Percentiles rank a stretch among this genome's conserved stretches.
Conservation (phyloP, 2,888 invertebrate species). For the Caenorhabditis becei region DNA sequence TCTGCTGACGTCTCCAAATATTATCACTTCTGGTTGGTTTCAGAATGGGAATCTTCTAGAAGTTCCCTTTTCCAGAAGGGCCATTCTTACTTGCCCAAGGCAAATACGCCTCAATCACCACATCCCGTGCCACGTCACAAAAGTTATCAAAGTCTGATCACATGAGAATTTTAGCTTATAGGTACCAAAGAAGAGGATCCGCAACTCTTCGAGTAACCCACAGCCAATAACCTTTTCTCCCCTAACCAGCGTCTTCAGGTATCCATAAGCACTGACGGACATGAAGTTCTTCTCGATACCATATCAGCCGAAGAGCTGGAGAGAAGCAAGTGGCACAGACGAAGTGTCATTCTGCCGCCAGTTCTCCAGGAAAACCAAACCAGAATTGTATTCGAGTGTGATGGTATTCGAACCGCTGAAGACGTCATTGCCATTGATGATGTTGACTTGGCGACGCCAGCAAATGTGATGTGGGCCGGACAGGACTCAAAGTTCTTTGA, state of each 20-base stretch:
- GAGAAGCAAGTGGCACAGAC: constrained; percentile 31
- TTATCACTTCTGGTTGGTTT: constrained; percentile 34
- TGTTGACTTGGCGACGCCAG: constrained; percentile 36
- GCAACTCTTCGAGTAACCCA: constrained; percentile 27
- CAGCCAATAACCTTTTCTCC: background rate
- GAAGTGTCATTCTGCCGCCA: constrained; percentile 55
- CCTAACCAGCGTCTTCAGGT: constrained; percentile 25
- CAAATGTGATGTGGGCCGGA: constrained; percentile 50
- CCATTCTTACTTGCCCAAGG: constrained; percentile 59
- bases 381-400: constrained; percentile 31
- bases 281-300: constrained; percentile 44
- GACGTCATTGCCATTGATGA: constrained; percentile 58
- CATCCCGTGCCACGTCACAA: constrained; percentile 18
- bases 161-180: constrained; percentile 48
- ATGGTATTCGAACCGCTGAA: constrained; percentile 36
- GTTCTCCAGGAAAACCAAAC: constrained; percentile 16
- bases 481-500: constrained; percentile 55
- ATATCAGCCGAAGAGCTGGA: constrained; percentile 30
- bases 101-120: constrained; percentile 25
- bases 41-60: background rate
- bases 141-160: constrained; percentile 35
- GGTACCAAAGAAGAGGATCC: constrained; percentile 39
- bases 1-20: constrained; percentile 14
- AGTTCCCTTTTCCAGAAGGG: constrained; percentile 29
- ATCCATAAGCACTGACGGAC: constrained; percentile 19